Base-by-base conservation (phyloP, 2,797 vertebrate species). In the Nannoperca obscura region DNA sequence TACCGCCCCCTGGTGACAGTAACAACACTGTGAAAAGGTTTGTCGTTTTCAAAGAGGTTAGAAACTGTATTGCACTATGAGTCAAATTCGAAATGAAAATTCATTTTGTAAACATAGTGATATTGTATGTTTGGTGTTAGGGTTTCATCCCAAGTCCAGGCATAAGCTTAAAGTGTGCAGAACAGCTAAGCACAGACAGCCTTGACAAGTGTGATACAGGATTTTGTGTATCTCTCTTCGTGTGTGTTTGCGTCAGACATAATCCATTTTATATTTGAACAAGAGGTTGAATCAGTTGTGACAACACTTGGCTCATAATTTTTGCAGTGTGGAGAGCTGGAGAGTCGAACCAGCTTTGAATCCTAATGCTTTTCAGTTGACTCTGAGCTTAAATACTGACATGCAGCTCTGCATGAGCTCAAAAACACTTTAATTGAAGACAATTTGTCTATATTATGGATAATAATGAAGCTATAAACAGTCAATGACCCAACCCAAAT, bases 1-100 rank as follows among this genome's bases (percentile, higher is more conserved):
- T 40, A 88, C 75, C 88, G 91, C 92, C 92, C 92, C 90, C 91
- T 93, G 83, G 82, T 91, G 92, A 76, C 85, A 12, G 0, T 6
- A 34, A 69, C 8, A 27, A 57, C 7, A 36, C 70, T 15, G 6
- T 38, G 13, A 55, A 75, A 76, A 54, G 4, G 54, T 11, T 65
- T 50, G 4, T 77, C 36, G 8, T 38, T 38, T 36, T 36, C 7
- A 72, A 50, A 53, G 15, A 60, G 5, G 11, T 50, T 24, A 9
- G 13, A 58, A 69, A 34, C 12, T 58, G 36, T 10, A 9, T 9
- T 81, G n/a, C 40, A n/a, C 36, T 8, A 8, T 47, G 38, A 57
- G 44, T 81, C 27, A 66, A 52, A 58, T 61, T 58, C 19, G 38
- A 63, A 52, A 54, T 19, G 6, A 63, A 76, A 61, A 69, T 14